Evolutionary conservation across 2,797 vertebrate species (phyloP).

Genomic region (Lepus townsendii): DNA sequence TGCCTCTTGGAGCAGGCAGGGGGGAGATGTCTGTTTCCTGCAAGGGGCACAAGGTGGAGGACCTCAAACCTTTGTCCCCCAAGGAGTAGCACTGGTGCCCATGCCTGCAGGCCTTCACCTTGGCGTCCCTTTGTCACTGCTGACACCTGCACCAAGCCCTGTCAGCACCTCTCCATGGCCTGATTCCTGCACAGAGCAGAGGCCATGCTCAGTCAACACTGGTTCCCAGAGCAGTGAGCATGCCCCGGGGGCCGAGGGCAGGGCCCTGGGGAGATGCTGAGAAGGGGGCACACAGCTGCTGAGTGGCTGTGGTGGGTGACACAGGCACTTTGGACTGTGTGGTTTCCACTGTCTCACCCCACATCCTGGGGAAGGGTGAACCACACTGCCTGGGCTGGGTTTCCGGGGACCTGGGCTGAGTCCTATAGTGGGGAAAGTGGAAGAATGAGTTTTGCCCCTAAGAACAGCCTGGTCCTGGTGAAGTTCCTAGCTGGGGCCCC

Average conservation of each 20-base stretch:
- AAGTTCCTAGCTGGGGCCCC: background rate
- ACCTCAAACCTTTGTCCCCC: background rate
- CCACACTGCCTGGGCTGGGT: too few relatives aligned
- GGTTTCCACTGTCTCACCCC: too few relatives aligned
- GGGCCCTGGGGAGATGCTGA: too few relatives aligned
- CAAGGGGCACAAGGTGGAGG: background rate
- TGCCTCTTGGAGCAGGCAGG: background rate
- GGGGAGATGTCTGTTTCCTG: background rate
- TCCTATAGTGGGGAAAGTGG: background rate
- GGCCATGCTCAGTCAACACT: background rate
- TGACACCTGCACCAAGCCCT: background rate
- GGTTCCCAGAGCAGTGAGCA: background rate
- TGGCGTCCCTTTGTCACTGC: background rate
- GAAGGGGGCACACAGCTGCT: too few relatives aligned
- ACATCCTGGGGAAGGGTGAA: too few relatives aligned
- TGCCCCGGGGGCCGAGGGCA: too few relatives aligned
- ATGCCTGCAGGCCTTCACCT: accelerated
- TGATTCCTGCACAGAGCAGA: background rate
- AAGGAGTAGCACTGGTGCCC: background rate
- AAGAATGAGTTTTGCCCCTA: background rate
- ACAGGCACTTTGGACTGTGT: too few relatives aligned
- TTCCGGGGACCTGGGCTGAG: too few relatives aligned
- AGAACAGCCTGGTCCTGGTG: background rate
- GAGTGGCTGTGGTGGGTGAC: too few relatives aligned
- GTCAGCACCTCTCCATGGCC: background rate